These are phyloP conservation scores for Acipenser transmontanus DNA, from an alignment of 2,797 vertebrate species.

Conservation along the genomic window DNA sequence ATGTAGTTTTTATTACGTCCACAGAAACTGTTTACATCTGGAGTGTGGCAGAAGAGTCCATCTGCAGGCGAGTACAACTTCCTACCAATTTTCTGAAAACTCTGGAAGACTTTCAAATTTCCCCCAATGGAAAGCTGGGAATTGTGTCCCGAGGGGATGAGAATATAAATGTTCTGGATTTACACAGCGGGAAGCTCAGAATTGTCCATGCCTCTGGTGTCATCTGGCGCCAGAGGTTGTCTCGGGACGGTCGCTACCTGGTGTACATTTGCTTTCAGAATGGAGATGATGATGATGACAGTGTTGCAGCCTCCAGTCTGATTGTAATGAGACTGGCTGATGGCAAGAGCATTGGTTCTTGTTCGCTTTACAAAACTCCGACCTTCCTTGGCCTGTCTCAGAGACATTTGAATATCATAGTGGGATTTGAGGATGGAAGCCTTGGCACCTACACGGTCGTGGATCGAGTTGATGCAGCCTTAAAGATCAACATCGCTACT, in stretches of 20 bases:
- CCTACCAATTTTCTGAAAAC: conserved; percentile 90
- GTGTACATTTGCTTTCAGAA: conserved; percentile 89
- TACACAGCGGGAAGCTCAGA: conserved; percentile 89
- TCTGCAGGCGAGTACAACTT: conserved; percentile 87
- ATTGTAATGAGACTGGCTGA: conserved; percentile 96
- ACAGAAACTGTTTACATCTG: conserved; percentile 92
- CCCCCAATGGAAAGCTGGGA: conserved; percentile 92
- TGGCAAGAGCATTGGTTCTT: conserved; percentile 97
- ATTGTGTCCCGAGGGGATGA: conserved; percentile 94
- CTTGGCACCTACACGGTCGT: conserved; percentile 97
- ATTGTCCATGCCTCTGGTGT: conserved; percentile 85
- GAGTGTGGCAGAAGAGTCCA: conserved; percentile 92
- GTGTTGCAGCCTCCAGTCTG: conserved; percentile 80
- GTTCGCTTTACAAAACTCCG: conserved; percentile 95
- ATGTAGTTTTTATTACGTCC: conserved; percentile 88
- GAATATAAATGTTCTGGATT: conserved; percentile 90
- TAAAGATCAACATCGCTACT: conserved; percentile 98
- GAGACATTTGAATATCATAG: conserved; percentile 91
- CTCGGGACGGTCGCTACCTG: conserved; percentile 90
- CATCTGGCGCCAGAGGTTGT: conserved; percentile 91
- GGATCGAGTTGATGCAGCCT: conserved; percentile 89
- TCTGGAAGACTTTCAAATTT: conserved; percentile 94
- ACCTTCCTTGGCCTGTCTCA: conserved; percentile 90
- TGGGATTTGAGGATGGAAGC: conserved; percentile 95
- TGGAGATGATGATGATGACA: conserved; percentile 88